phyloP scores from a whole-genome alignment of 2,113 vertebrate species.

The Isichthys henryi region DNA sequence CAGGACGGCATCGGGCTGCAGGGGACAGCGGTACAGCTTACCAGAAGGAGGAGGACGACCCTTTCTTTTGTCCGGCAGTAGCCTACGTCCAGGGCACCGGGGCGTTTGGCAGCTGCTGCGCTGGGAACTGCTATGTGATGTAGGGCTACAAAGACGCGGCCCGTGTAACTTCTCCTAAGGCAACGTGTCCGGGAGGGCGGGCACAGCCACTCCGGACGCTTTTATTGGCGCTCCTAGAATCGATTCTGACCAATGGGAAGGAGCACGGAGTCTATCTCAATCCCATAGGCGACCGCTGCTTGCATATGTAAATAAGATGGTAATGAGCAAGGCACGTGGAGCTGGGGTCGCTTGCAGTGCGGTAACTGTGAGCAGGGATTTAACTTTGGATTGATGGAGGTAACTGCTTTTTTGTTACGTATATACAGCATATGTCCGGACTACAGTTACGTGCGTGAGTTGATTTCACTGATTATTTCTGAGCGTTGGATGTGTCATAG shows the following conservation, averaged over 20 bases:
- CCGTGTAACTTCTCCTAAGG: constrained; percentile 68
- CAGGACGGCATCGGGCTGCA: background rate
- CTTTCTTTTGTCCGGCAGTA: constrained; percentile 53
- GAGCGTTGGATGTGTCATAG: background rate
- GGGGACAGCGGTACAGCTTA: constrained; percentile 41
- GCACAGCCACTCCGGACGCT: constrained; percentile 24
- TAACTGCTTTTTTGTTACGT: constrained; percentile 39
- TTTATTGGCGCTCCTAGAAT: constrained; percentile 37
- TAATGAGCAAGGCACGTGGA: constrained; percentile 68
- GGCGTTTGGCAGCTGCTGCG: constrained; percentile 37
- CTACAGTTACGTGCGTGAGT: background rate
- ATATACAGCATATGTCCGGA: background rate
- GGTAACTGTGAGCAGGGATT: constrained; percentile 49
- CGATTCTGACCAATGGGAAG: constrained; percentile 45
- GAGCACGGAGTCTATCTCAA: constrained; percentile 23
- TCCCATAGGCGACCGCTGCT: constrained; percentile 53
- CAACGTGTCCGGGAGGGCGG: constrained; percentile 68
- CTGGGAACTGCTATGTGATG: constrained; percentile 39
- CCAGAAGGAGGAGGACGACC: constrained; percentile 42
- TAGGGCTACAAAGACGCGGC: constrained; percentile 41
- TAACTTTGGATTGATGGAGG: constrained; percentile 39
- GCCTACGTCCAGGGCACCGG: constrained; percentile 40
- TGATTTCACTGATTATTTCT: background rate
- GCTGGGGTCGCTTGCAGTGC: constrained; percentile 63
- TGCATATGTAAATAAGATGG: constrained; percentile 63